Base-by-base conservation (phyloP, 1,140 invertebrate species). In the Drosophila athabasca region DNA sequence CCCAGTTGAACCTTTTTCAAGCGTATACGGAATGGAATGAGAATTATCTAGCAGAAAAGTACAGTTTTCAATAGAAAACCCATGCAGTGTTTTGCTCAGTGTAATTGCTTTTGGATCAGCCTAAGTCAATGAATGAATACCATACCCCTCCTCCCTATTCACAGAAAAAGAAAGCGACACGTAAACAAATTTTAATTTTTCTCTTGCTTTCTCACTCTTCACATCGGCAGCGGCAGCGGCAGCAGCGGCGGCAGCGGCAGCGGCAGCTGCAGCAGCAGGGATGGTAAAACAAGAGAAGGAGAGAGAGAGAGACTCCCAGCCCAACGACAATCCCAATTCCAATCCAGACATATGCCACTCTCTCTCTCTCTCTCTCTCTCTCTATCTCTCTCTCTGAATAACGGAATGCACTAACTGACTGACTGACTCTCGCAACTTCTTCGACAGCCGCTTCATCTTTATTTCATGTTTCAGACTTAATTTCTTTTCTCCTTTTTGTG, bases 391-490 rank as follows among this genome's bases (percentile, higher is more conserved):
- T 50, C 45, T 22, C n/a, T 45, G 11, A 35, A 8, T 4, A 29
- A 43, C 22, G 13, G 11, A 26, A 70, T 69, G 65, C 65, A 70
- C 66, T 70, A 69, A 70, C 67, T 69, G 67, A 29, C 24, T 26
- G 24, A 69, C 66, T 67, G 64, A 67, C 49, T 53, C 29, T 66
- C 58, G 48, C 72, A 62, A 74, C 35, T 57, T 48, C 64, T 68
- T 76, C 57, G 74, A 76, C 82, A 85, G 78, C 62, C 78, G 70
- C 74, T 85, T 85, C 82, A 87, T 85, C 74, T 82, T 85, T 85
- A 87, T 85, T 87, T 85, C 82, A 85, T 87, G 82, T 82, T 78
- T 65, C 69, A 51, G 65, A 75, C 82, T 78, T 85, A 67, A 74
- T 75, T 87, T 87, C 62, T 62, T 70, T 79, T 76, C 45, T 72